Conservation (phyloP, 1,140 invertebrate genomes). For the Gryon sp. region DNA sequence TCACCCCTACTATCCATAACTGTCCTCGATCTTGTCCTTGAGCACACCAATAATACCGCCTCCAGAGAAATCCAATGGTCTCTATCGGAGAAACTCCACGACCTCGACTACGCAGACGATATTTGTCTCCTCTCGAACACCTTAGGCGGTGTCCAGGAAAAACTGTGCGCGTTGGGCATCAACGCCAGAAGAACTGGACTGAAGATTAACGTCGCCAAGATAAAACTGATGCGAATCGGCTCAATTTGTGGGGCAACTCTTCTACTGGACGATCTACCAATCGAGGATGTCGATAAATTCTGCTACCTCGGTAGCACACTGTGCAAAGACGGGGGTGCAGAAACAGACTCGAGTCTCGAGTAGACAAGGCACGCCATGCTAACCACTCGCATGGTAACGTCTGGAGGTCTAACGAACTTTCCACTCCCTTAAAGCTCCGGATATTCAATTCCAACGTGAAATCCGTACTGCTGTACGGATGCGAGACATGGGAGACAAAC, state of each 20-base stretch:
- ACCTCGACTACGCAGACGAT: conserved; percentile 11
- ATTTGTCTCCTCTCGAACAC: conserved; percentile 6
- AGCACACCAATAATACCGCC: background rate
- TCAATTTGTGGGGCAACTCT: background rate
- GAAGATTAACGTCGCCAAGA: conserved; percentile 8
- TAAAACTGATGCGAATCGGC: conserved; percentile 17
- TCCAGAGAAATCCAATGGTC: conserved; percentile 3
- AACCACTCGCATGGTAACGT: background rate
- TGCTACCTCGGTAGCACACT: conserved; percentile 19
- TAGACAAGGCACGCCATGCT: background rate
- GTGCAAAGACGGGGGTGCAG: background rate
- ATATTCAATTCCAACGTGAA: conserved; percentile 1
- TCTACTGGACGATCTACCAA: background rate
- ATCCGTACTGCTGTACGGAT: background rate
- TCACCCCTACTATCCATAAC: conserved; percentile 9
- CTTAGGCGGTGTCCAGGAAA: conserved; percentile 1
- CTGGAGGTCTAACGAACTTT: background rate
- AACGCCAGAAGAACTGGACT: conserved; percentile 5
- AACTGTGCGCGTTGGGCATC: background rate
- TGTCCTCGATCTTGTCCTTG: background rate
- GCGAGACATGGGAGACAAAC: conserved; percentile 3
- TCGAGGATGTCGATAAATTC: conserved; percentile 14
- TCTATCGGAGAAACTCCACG: conserved; percentile 4
- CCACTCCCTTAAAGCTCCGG: background rate
- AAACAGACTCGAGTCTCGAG: background rate